Conservation (phyloP, 1,140 invertebrate genomes). For the Brachionus koreanus region DNA sequence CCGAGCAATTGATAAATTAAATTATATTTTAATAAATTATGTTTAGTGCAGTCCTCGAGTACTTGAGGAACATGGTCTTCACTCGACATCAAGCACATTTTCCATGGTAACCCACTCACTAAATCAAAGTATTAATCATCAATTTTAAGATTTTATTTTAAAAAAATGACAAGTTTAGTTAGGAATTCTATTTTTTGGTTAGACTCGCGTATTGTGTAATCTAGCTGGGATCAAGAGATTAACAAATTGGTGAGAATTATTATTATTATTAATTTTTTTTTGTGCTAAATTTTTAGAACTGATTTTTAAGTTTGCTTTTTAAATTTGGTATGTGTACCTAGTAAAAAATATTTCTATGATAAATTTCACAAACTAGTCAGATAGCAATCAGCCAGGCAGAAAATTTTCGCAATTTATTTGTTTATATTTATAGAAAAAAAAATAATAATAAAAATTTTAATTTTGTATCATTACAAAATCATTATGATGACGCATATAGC, state of each 20-base stretch:
- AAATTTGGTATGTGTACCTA: conserved; percentile 9
- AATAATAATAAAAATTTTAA: not conserved
- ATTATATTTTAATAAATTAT: not conserved
- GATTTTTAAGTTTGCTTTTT: not conserved
- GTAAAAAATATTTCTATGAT: conserved; percentile 10
- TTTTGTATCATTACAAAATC: conserved; percentile 3
- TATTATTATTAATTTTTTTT: not conserved
- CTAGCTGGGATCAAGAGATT: not conserved
- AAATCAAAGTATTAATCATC: too few relatives aligned
- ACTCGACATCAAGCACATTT: not conserved
- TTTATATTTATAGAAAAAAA: not conserved
- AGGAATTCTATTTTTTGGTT: not conserved
- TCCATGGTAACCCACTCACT: not conserved
- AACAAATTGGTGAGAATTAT: not conserved
- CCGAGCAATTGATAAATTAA: not conserved
- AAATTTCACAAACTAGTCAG: not conserved
- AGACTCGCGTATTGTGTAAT: not conserved
- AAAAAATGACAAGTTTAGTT: not conserved
- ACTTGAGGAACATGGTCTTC: not conserved
- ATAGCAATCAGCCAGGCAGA: conserved; percentile 12
- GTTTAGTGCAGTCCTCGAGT: not conserved
- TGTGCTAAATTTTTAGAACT: not conserved
- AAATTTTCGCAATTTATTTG: conserved; percentile 28
- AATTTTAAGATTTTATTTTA: not conserved
- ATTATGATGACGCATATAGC: not conserved